phyloP scores from a whole-genome alignment of 2,113 vertebrate species.

The Ascaphus truei region DNA sequence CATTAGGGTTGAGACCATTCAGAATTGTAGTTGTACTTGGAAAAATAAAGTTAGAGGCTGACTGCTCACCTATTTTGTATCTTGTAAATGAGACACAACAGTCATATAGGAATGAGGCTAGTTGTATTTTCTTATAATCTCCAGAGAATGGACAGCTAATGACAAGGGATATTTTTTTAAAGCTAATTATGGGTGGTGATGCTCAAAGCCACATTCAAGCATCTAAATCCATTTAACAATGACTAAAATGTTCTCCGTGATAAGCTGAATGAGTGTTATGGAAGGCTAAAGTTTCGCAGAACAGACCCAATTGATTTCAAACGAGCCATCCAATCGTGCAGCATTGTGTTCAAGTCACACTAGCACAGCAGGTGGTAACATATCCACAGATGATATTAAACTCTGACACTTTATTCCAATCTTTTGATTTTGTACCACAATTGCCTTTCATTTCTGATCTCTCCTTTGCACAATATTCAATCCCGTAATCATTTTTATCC shows the following conservation, averaged over 20 bases:
- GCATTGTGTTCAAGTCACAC: background rate
- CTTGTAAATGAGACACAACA: no score
- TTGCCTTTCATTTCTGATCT: background rate
- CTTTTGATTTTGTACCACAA: background rate
- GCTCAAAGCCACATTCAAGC: no score
- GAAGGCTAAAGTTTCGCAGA: background rate
- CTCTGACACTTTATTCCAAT: background rate
- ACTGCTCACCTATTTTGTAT: no score
- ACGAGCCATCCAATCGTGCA: background rate
- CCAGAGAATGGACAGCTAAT: no score
- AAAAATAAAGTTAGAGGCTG: no score
- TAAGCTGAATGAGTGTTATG: background rate
- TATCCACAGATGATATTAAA: background rate
- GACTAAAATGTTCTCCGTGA: background rate
- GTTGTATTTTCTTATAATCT: no score
- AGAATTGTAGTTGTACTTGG: no score
- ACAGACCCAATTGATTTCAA: constrained; percentile 1
- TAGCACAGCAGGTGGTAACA: background rate
- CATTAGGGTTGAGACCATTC: no score
- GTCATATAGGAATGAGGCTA: no score
- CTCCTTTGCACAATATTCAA: background rate
- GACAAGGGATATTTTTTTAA: no score
- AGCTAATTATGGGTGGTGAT: no score
- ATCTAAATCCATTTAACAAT: background rate
- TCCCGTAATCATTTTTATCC: background rate